Evolutionary conservation across 2,797 vertebrate genomes (phyloP), one percentile per base, ranked within the genome.

Genomic region (Enteromius treurensis): DNA sequence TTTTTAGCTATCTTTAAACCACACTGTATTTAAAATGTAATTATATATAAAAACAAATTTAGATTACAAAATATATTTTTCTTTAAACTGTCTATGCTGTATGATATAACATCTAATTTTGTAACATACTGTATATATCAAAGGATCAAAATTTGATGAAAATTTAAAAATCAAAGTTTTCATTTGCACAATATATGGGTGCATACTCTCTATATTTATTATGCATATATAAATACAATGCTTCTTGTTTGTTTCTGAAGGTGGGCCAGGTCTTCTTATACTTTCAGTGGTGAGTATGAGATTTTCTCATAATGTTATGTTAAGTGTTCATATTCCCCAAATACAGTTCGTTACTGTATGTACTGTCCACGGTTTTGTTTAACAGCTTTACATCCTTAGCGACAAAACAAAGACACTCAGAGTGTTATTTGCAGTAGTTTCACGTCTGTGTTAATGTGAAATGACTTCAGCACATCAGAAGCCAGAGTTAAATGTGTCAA

Each of bases 261-360:
- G 97, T 98, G 86, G 97, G 97, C 17, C 97, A 98, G 85, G 97
- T 99, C 34, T 99, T 99, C 85, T 95, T 99, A 67, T 99, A 98
- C 90, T 99, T 99, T 91, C 97, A 99, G 90, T 99, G 97, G 97
- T 99, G 93, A 97, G 97, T 96, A 62, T 40, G 10, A 40, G 45
- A 34, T 58, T 9, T 17, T 62, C 11, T 80, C 60, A 29, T 71
- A 19, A 55, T 19, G 21, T 32, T 60, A 17, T 51, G 3, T 0
- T 62, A 53, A 42, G 29, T 19, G n/a, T 21, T 62, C 21, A 49
- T 14, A 13, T 73, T 64, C 37, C 5, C 26, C 23, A 19, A 82
- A 49, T 5, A 21, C 15, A 11, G 34, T 64, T 13, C 1, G 0
- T 73, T 71, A 13, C 40, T 34, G 4, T 60, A 23, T 42, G 40